phyloP scores from a whole-genome alignment of 2,888 invertebrate species.

The Muscina levida region DNA sequence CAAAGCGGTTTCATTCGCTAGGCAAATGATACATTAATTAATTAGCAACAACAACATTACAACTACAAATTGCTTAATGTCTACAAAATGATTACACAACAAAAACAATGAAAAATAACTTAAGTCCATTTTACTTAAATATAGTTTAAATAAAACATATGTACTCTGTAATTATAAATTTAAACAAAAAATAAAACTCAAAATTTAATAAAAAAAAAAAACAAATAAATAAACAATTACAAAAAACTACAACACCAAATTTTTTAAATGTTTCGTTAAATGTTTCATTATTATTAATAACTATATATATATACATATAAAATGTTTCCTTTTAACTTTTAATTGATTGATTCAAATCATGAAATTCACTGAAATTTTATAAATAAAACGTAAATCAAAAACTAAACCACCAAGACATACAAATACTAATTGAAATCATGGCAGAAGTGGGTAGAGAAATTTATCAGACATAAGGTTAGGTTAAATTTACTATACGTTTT shows the following conservation, averaged over 20 bases:
- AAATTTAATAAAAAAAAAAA: slow-evolving; percentile 61
- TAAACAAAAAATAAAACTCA: slow-evolving; percentile 57
- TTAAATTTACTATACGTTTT: too few species aligned
- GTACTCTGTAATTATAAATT: slow-evolving; percentile 61
- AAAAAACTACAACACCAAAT: slow-evolving; percentile 49
- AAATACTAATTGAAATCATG: not conserved
- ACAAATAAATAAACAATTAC: slow-evolving; percentile 42
- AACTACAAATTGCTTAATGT: slow-evolving; percentile 24
- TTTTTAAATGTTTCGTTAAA: slow-evolving; percentile 69
- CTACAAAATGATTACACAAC: slow-evolving; percentile 30
- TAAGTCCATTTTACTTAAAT: slow-evolving; percentile 61
- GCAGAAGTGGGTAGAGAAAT: too few species aligned
- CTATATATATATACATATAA: not conserved
- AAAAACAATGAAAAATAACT: slow-evolving; percentile 51
- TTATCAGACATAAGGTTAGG: too few species aligned
- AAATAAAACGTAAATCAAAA: slow-evolving; percentile 66
- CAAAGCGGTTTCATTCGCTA: slow-evolving; percentile 45
- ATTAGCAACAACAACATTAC: slow-evolving; percentile 30
- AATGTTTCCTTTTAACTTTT: not conserved
- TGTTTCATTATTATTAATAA: slow-evolving; percentile 75
- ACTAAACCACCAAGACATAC: slow-evolving; percentile 41
- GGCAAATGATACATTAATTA: slow-evolving; percentile 55
- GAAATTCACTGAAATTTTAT: slow-evolving; percentile 14
- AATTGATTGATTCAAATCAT: not conserved
- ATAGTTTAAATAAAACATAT: slow-evolving; percentile 58